Base-by-base conservation (phyloP, 2,888 invertebrate species). In the Seladonia tumulorum region DNA sequence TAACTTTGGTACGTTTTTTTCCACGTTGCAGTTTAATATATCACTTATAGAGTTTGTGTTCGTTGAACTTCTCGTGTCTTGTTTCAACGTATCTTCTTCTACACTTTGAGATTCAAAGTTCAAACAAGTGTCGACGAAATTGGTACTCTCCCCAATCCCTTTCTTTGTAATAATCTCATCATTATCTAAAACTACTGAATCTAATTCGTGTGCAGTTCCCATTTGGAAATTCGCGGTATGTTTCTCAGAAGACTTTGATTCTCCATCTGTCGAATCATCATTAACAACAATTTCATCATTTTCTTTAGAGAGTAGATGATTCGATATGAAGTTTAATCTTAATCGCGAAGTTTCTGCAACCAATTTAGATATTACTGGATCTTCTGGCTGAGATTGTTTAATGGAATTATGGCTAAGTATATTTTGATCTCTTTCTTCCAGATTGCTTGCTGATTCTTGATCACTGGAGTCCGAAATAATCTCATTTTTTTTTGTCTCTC, bases 391-490 rank as follows among this genome's bases (percentile, higher is more conserved):
- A 2, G 39, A 60, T 10, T n/a, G 25, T 14, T 75, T 60, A 3
- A 22, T 10, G 1, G 49, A 14, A 60, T 42, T 22, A 10, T 18
- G 16, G n/a, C 2, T 14, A 39, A 45, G 22, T 5, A 78, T 47
- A 76, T 95, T 94, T 16, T 95, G 93, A 90, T 89, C 87, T 2
- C 89, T 88, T 78, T 96, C 96, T 88, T 96, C 96, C 90, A 96
- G 96, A 92, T 96, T 96, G 91, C 96, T 96, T 77, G 96, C 93
- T 16, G 96, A 96, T 57, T 95, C 94, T 76, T 93, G 45, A 84
- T 92, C 93, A 74, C 86, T 90, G 0, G 79, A 45, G 4, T 71
- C 60, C 0, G 57, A 45, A 5, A 25, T 7, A 12, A 45, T 74
- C 22, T 47, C 18, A 22, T 25, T 25, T 14, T 35, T 60, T 53